Conservation (phyloP, 2,113 vertebrate genomes). For the Raphicerus campestris region DNA sequence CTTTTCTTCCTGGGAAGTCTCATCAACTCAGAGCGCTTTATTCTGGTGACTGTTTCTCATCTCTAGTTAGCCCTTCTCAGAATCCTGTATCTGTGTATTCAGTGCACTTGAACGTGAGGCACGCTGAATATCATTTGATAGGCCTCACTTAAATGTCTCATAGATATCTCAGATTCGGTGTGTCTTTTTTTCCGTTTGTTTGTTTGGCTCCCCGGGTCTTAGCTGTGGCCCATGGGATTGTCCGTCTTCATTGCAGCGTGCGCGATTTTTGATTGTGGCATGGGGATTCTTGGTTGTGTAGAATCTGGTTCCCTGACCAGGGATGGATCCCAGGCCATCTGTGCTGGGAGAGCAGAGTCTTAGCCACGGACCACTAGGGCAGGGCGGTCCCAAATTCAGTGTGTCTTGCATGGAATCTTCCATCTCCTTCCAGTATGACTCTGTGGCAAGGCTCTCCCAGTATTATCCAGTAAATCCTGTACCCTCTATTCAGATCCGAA, state of each 20-base stretch:
- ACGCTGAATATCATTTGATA: not conserved
- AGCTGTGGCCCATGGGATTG: not conserved
- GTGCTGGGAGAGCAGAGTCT: not conserved
- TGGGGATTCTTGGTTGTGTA: not conserved
- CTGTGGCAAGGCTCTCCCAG: not conserved
- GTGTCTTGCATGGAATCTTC: not conserved
- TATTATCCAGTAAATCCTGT: not conserved
- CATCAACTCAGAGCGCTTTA: not conserved
- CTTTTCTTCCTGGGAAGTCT: not conserved
- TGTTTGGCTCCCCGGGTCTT: not conserved
- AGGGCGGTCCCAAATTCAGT: not conserved
- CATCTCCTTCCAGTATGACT: not conserved
- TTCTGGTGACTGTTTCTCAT: not conserved
- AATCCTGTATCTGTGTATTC: not conserved
- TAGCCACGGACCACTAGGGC: not conserved
- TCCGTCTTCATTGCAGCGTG: not conserved
- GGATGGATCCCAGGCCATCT: not conserved
- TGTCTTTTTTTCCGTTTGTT: not conserved
- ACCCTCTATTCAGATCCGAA: not conserved
- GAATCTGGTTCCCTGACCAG: not conserved
- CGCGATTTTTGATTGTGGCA: rapidly evolving
- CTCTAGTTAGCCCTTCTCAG: not conserved
- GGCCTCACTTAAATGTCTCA: not conserved
- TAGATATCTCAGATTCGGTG: not conserved
- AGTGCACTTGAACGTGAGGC: not conserved